Conservation (phyloP, 2,888 invertebrate species). For the Brassicogethes aeneus region DNA sequence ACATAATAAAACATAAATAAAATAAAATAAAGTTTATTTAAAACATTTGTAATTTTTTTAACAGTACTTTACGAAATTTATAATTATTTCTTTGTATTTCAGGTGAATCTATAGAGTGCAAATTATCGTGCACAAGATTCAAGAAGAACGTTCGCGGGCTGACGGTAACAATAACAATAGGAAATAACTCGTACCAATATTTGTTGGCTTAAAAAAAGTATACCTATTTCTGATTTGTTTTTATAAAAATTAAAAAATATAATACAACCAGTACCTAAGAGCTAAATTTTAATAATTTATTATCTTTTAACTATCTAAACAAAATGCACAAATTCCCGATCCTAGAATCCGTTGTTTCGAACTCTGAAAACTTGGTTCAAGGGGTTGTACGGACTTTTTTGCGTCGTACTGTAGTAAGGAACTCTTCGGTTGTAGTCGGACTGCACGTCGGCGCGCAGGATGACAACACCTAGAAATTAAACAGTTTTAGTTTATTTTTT, state of each 20-base stretch:
- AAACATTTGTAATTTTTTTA: no score
- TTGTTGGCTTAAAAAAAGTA: slow-evolving; percentile 48
- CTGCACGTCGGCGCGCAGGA: slow-evolving; percentile 71
- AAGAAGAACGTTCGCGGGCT: slow-evolving; percentile 67
- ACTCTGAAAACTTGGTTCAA: slow-evolving; percentile 47
- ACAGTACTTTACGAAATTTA: background rate
- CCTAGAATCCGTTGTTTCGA: slow-evolving; percentile 36
- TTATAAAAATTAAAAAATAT: slow-evolving; percentile 18
- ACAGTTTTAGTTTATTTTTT: background rate
- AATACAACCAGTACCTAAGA: slow-evolving; percentile 25
- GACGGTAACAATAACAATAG: slow-evolving; percentile 57
- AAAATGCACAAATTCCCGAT: background rate
- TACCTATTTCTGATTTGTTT: slow-evolving; percentile 21
- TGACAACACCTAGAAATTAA: slow-evolving; percentile 59
- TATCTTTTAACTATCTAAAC: slow-evolving; percentile 8
- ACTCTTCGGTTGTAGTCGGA: slow-evolving; percentile 40
- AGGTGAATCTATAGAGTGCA: slow-evolving; percentile 56
- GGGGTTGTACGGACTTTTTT: slow-evolving; percentile 42
- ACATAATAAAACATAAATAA: no score
- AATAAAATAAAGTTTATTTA: no score
- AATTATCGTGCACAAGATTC: slow-evolving; percentile 64
- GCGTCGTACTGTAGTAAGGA: slow-evolving; percentile 32
- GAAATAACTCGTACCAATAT: slow-evolving; percentile 53
- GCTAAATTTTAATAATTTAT: slow-evolving; percentile 27
- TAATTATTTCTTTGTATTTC: slow-evolving; percentile 21